phyloP scores from a whole-genome alignment of 2,113 vertebrate species.

The Pterophyllum scalare region DNA sequence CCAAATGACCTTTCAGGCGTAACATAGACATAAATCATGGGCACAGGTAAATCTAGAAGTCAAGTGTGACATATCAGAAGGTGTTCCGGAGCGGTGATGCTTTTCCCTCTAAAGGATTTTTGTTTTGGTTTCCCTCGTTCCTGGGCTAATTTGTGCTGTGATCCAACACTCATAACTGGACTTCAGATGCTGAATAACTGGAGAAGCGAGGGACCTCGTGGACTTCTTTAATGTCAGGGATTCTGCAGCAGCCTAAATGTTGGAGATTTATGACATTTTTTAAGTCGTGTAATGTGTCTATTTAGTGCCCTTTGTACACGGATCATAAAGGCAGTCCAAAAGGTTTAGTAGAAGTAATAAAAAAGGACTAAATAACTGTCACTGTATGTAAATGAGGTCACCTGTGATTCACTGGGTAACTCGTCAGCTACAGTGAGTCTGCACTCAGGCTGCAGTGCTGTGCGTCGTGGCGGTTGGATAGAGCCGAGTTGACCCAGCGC shows the following conservation, averaged over 20 bases:
- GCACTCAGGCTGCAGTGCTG: too few species aligned
- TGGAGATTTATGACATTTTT: background rate
- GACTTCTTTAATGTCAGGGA: rapidly evolving
- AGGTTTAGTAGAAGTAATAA: background rate
- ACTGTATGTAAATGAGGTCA: background rate
- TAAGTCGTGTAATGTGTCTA: background rate
- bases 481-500: background rate
- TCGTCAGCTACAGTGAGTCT: too few species aligned
- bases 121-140: background rate
- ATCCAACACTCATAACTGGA: too few species aligned
- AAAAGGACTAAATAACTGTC: background rate
- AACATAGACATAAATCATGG: background rate
- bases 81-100: background rate
- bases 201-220: rapidly evolving
- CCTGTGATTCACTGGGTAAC: background rate
- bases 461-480: too few species aligned
- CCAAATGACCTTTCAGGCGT: background rate
- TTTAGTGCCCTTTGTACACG: background rate
- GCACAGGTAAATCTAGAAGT: too few species aligned
- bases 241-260: background rate
- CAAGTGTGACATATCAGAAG: background rate
- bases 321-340: background rate
- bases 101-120: background rate
- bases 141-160: too few species aligned
- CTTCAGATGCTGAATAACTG: background rate